These are phyloP conservation scores for Danio kyathit DNA, from an alignment of 2,797 vertebrate genomes.

Conservation along the genomic window DNA sequence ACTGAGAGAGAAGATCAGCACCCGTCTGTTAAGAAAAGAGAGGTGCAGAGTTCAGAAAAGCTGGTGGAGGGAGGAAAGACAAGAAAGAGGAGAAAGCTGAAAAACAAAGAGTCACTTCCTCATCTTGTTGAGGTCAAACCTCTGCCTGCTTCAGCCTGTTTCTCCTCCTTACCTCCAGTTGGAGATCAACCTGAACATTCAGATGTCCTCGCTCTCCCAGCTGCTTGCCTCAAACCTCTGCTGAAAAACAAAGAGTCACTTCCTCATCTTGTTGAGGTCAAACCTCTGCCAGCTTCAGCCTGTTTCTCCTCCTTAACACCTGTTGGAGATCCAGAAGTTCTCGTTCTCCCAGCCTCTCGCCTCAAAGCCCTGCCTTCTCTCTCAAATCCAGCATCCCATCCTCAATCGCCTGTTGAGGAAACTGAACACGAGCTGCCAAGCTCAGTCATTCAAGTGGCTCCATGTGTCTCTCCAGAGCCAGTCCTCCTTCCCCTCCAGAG, in stretches of 20 bases:
- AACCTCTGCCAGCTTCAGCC: not conserved
- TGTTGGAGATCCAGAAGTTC: not conserved
- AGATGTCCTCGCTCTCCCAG: not conserved
- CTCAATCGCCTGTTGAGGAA: no score
- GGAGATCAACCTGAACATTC: not conserved
- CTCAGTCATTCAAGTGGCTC: not conserved
- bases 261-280: not conserved
- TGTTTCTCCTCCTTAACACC: no score
- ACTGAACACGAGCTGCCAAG: no score
- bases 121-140: conserved; percentile 7
- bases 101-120: not conserved
- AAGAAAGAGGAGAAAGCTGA: not conserved
- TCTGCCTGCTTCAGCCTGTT: not conserved
- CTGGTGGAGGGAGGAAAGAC: not conserved
- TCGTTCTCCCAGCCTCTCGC: not conserved
- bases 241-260: not conserved
- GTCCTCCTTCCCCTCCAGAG: no score
- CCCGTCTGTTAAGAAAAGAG: not conserved
- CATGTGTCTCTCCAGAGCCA: no score
- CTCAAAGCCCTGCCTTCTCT: no score
- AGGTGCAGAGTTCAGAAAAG: not conserved
- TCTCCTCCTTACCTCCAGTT: not conserved
- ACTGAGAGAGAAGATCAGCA: not conserved
- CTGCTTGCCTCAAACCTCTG: not conserved
- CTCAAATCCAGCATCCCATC: no score